Conservation (phyloP, 2,113 vertebrate genomes). For the Bubo scandiacus region DNA sequence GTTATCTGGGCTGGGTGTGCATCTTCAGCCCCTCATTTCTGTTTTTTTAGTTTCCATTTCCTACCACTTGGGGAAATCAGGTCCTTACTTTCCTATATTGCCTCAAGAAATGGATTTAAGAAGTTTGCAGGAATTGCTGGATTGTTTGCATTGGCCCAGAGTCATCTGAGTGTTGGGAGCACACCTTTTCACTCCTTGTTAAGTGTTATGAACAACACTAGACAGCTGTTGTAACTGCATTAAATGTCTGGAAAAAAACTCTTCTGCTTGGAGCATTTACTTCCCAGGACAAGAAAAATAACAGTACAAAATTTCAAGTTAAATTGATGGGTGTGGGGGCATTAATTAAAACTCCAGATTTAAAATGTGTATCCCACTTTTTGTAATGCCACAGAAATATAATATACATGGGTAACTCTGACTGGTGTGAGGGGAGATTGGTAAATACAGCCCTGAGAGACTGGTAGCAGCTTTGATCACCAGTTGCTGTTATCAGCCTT, state of each 20-base stretch:
- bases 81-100: background rate
- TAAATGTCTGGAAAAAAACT: background rate
- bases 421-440: background rate
- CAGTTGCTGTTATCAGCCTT: background rate
- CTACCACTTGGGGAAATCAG: background rate
- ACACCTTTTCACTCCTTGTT: accelerated
- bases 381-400: background rate
- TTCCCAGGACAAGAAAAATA: background rate
- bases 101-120: background rate
- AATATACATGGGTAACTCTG: background rate
- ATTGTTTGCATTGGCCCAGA: background rate
- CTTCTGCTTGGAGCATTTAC: background rate
- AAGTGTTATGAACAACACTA: background rate
- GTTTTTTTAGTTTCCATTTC: background rate
- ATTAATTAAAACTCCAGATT: background rate
- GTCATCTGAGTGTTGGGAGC: background rate
- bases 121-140: background rate
- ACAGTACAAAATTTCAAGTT: background rate
- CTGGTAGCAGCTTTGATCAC: background rate
- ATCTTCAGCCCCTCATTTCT: background rate
- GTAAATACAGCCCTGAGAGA: background rate
- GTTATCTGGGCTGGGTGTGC: accelerated
- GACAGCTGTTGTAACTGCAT: too few relatives aligned
- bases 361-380: accelerated
- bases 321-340: too few relatives aligned